A percentile compares a stretch with the other conserved stretches of the same genome.
These are phyloP conservation scores for Catagonus wagneri DNA, from an alignment of 2,113 vertebrate genomes.

Conservation along the genomic window DNA sequence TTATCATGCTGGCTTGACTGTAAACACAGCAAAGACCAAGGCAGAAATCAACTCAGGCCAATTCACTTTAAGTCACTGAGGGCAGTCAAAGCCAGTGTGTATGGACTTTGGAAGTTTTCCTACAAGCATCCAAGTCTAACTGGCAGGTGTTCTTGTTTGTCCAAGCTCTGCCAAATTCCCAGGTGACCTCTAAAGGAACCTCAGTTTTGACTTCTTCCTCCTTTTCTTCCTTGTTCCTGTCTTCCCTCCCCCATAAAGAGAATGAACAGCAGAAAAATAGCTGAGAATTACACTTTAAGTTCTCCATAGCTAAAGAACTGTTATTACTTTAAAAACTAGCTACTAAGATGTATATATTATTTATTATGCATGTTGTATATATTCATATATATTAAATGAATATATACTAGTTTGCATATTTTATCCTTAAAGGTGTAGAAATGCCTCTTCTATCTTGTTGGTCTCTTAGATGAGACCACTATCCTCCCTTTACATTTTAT, in stretches of 20 bases:
- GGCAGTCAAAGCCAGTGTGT: neutral
- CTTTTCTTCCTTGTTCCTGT: neutral
- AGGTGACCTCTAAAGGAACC: neutral
- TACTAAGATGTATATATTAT: neutral
- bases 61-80: neutral
- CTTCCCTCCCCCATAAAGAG: neutral
- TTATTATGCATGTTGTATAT: neutral
- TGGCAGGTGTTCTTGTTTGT: neutral
- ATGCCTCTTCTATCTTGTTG: neutral
- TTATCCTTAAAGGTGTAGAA: neutral
- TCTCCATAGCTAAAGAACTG: neutral
- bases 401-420: neutral
- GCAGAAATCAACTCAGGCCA: neutral
- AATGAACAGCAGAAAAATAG: neutral
- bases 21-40: neutral
- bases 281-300: neutral
- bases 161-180: neutral
- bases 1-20: neutral
- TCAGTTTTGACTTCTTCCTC: neutral
- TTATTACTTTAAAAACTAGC: neutral
- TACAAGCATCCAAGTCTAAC: neutral
- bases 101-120: neutral
- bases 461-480: neutral
- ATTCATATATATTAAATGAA: neutral
- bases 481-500: neutral